Base-by-base conservation (phyloP, 2,888 invertebrate species). In the Prenolepis imparis region DNA sequence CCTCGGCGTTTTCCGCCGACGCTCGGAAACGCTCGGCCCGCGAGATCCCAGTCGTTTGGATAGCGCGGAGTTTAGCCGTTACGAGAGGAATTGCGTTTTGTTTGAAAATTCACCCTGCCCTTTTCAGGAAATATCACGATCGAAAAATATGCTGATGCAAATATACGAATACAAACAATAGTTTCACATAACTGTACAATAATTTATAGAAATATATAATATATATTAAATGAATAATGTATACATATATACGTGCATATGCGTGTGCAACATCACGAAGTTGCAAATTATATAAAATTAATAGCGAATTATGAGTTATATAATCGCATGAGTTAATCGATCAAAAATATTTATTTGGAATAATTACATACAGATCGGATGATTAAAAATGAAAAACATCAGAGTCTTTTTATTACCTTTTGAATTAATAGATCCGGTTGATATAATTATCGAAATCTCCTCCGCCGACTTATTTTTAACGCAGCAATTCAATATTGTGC, bases 1-100 rank as follows among this genome's bases (percentile, higher is more conserved):
- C 15, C 0, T 72, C 70, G 70, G 70, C 24, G 18, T 0, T 12
- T 39, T 72, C 15, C 70, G 55, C 18, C 70, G 36, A 5, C 12
- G 28, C 15, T 68, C 68, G 68, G 4, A n/a, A 55, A 21, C 36
- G 21, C 55, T 70, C 70, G 68, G n/a, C 15, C 15, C 8, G 15
- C 64, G 39, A 12, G 24, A 44, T 28, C 12, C 28, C 18, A 44
- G n/a, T 44, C 15, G 32, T 41, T n/a, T 2, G n/a, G 48, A 52
- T 52, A n/a, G n/a, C n/a, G 2, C n/a, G 3, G n/a, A n/a, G 8
- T n/a, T n/a, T n/a, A n/a, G n/a, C 2, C 48, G 44, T 1, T 12
- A 44, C 41, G 44, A 9, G 18, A 8, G n/a, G n/a, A 1, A n/a
- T 21, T 36, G n/a, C 11, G 11, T 11, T n/a, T n/a, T 9, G 9